phyloP scores from a whole-genome alignment of 2,113 vertebrate genomes.

The Sinocyclocheilus rhinocerous region DNA sequence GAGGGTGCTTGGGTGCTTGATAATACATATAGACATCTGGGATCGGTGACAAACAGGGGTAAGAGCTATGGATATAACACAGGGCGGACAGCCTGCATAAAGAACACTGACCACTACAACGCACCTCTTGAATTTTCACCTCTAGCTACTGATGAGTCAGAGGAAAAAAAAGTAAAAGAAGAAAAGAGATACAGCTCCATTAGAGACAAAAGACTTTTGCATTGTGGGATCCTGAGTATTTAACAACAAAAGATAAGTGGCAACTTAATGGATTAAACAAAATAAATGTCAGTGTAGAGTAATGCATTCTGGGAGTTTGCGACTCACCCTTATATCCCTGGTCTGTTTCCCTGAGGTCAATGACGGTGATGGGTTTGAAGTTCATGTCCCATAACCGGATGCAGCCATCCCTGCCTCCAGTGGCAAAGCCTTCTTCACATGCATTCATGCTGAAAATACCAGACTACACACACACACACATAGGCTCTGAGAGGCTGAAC shows the following conservation, averaged over 20 bases:
- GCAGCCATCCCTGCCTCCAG: slow-evolving; percentile 95
- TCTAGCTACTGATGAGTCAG: slow-evolving; percentile 77
- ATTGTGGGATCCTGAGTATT: slow-evolving; percentile 22
- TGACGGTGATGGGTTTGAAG: slow-evolving; percentile 99
- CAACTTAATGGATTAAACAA: not conserved
- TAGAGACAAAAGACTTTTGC: slow-evolving; percentile 33
- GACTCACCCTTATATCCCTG: slow-evolving; percentile 98
- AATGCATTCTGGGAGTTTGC: not conserved
- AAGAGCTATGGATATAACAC: slow-evolving; percentile 35
- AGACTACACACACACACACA: slow-evolving; percentile 72
- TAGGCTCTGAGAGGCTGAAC: not conserved
- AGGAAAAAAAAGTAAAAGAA: slow-evolving; percentile 51
- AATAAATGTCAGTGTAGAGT: not conserved
- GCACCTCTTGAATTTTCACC: slow-evolving; percentile 80
- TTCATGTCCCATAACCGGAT: slow-evolving; percentile 98
- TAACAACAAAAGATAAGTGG: not conserved
- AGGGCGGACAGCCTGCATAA: slow-evolving; percentile 43
- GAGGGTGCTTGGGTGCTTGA: slow-evolving; percentile 27
- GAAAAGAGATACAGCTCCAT: slow-evolving; percentile 49
- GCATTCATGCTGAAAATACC: slow-evolving; percentile 99
- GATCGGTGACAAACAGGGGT: slow-evolving; percentile 31
- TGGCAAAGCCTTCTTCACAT: slow-evolving; percentile 98
- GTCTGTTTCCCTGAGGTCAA: slow-evolving; percentile 99
- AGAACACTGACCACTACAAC: slow-evolving; percentile 55
- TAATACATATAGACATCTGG: slow-evolving; percentile 45